Base-by-base conservation (phyloP, 2,113 vertebrate species). In the Oophaga pumilio region DNA sequence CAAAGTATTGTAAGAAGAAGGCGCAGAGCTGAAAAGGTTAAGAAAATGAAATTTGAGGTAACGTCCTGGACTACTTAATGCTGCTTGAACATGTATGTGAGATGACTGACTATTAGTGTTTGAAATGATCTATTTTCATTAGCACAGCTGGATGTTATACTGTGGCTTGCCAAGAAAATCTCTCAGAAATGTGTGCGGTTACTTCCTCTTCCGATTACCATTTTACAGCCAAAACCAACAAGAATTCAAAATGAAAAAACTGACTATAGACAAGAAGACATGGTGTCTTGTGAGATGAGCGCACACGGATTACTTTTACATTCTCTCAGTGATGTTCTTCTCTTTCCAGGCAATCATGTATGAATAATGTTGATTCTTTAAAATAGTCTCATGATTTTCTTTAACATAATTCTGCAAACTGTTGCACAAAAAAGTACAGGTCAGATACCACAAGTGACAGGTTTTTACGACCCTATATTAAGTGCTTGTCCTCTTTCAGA, bases 121-220 rank as follows among this genome's bases (percentile, higher is more conserved):
- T 77, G 56, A 88, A 77, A 88, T 88, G 73, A 88, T 88, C 81
- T 88, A 88, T 88, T 88, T 88, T 88, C 86, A 87, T 88, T 88
- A 88, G 87, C 87, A 83, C 87, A 88, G 87, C 87, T 88, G 87
- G 87, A 88, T 88, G 80, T 88, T 64, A 88, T 76, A 28, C n/a
- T 68, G 68, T 14, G 49, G 87, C 80, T 73, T 83, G 80, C 87
- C 80, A 88, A 84, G 73, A 87, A 84, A 88, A 84, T 64, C 87
- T 84, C 87, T 77, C 80, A 84, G 81, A 88, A 84, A 84, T 84
- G 86, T 77, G 81, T 88, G 87, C 71, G 73, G 80, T 88, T 88
- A 77, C 87, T 88, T 88, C 81, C 81, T 84, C 59, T 88, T 84
- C 87, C 87, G 80, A 88, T 88, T 88, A 62, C 71, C 24, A 84